Evolutionary conservation across 1,140 invertebrate species (phyloP), one percentile per base, ranked within the genome.

Genomic region (Episyrphus balteatus): DNA sequence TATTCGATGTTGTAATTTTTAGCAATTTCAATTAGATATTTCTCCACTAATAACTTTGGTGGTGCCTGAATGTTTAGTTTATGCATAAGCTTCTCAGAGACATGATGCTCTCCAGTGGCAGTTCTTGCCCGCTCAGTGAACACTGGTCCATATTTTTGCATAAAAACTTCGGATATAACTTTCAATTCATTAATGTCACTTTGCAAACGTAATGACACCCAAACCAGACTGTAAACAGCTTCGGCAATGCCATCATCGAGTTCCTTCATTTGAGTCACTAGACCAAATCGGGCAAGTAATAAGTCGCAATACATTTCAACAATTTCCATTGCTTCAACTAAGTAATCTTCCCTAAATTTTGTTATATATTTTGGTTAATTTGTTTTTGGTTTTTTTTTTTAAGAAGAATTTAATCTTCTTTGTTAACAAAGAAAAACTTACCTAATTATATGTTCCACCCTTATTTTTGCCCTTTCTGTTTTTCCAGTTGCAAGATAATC

Each of bases 251-350:
- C 94, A 51, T 92, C 89, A 66, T 99, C 96, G 5, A 99, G 62
- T 51, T 88, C 89, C 80, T 97, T 98, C 84, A 96, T 94, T 72
- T 98, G 93, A 54, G 96, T 89, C 42, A 99, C 84, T 1, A 99
- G 74, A 13, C 96, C 97, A 75, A 98, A 99, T 64, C 95, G 78
- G 3, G 96, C 94, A 14, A 99, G 70, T n/a, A 99, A 69, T 17
- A 99, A 71, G 75, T 99, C 97, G 73, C 95, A 98, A 66, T 95
- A 99, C 92, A 98, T 98, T 76, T 99, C 97, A 3, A 99, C 78
- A 40, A 99, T 77, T 78, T 99, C 97, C 86, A 98, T 95, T 1
- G 95, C 95, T 73, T 99, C 97, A 1, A 99, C 94, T 70, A 98
- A 78, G 69, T 99, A 99, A 73, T 99, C 96, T 75, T 99, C 96